phyloP scores from a whole-genome alignment of 2,888 invertebrate genomes.

The Trissolcus japonicus region DNA sequence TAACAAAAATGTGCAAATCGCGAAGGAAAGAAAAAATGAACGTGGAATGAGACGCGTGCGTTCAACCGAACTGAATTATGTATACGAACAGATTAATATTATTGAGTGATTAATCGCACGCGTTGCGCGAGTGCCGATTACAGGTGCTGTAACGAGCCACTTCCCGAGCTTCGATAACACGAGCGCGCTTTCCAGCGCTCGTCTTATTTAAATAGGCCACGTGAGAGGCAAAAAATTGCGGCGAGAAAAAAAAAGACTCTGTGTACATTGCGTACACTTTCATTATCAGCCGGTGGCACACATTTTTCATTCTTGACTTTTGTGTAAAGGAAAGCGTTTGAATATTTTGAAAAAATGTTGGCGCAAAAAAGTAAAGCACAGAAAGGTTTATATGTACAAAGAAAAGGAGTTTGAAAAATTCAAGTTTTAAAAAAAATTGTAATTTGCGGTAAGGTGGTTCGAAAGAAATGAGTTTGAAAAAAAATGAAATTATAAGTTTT shows the following conservation, averaged over 20 bases:
- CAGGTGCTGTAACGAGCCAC: conserved; percentile 53
- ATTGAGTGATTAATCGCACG: conserved; percentile 66
- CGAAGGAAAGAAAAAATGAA: neutral
- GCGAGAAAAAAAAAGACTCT: neutral
- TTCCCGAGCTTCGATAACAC: conserved; percentile 42
- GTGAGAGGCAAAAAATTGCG: neutral
- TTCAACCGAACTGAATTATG: conserved; percentile 53
- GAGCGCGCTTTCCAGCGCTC: conserved; percentile 31
- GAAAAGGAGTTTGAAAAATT: too few relatives aligned
- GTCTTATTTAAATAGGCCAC: conserved; percentile 25
- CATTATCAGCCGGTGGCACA: neutral
- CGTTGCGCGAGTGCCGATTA: conserved; percentile 60
- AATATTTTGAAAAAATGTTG: too few relatives aligned
- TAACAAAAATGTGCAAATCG: conserved; percentile 1
- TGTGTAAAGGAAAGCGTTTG: neutral
- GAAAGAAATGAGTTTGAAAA: too few relatives aligned
- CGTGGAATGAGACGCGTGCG: conserved; percentile 23
- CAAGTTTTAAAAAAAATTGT: too few relatives aligned
- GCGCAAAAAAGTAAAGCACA: too few relatives aligned
- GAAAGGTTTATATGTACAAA: too few relatives aligned
- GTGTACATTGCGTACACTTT: neutral
- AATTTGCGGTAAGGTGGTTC: too few relatives aligned
- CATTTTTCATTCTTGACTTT: neutral
- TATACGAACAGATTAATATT: conserved; percentile 63
- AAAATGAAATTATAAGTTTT: too few relatives aligned